Evolutionary conservation across 2,888 invertebrate genomes (phyloP).

Genomic region (Drosophila hamatofila): DNA sequence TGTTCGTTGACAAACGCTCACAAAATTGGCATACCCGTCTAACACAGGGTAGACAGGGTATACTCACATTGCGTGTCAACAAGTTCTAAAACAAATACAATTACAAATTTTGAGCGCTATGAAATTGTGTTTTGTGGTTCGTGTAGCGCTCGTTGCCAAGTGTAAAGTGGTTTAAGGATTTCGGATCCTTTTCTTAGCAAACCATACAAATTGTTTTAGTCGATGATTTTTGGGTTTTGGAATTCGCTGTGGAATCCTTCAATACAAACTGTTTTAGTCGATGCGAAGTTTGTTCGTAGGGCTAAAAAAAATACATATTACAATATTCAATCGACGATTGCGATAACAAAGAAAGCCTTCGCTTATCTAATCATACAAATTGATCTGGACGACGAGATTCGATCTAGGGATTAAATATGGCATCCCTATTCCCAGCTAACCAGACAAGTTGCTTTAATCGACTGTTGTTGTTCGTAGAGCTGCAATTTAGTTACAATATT

Average conservation of each 20-base stretch:
- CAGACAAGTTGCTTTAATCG: background rate
- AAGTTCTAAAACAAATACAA: slow-evolving; percentile 55
- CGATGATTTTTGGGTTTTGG: slow-evolving; percentile 10
- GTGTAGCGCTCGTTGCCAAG: background rate
- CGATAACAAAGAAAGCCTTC: background rate
- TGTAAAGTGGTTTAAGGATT: slow-evolving; percentile 1
- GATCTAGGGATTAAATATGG: background rate
- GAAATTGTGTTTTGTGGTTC: background rate
- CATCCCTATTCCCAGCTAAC: no score
- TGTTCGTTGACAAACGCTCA: slow-evolving; percentile 33
- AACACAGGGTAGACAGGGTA: slow-evolving; percentile 7
- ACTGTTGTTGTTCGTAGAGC: background rate
- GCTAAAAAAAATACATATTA: slow-evolving; percentile 28
- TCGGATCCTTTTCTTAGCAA: background rate
- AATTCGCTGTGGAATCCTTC: slow-evolving; percentile 1
- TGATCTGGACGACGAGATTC: background rate
- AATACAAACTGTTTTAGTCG: slow-evolving; percentile 8
- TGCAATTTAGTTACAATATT: background rate
- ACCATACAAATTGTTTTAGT: slow-evolving; percentile 30
- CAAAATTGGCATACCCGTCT: slow-evolving; percentile 37
- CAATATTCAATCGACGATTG: slow-evolving; percentile 4
- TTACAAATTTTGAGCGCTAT: slow-evolving; percentile 41
- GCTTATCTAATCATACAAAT: background rate
- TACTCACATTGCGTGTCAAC: background rate
- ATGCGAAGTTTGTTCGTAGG: slow-evolving; percentile 24